phyloP scores from a whole-genome alignment of 2,888 invertebrate species.

The Epistrophe eligans region DNA sequence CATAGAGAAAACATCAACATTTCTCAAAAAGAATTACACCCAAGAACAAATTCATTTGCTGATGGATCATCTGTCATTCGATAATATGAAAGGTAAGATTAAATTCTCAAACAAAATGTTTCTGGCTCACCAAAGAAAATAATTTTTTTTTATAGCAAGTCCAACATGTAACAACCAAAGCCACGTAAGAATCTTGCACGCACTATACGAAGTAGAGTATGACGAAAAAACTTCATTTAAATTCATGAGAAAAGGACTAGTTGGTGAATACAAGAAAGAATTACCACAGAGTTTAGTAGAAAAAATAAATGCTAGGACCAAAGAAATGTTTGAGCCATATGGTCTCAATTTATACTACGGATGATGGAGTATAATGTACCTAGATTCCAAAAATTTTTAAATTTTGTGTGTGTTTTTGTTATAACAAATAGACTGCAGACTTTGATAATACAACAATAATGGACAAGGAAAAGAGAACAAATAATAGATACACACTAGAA shows the following conservation, averaged over 20 bases:
- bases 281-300: not conserved
- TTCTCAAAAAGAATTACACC: conserved; percentile 15
- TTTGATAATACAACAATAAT: no score
- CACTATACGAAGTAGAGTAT: not conserved
- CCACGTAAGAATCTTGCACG: not conserved
- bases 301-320: conserved; percentile 21
- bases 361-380: no score
- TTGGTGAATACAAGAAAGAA: conserved; percentile 35
- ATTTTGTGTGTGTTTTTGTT: no score
- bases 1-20: not conserved
- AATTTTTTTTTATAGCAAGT: not conserved
- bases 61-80: conserved; percentile 41
- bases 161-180: conserved; percentile 38
- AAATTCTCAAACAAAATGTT: no score
- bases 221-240: conserved; percentile 20
- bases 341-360: conserved; percentile 22
- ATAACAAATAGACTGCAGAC: no score
- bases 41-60: not conserved
- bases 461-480: no score
- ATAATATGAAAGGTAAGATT: conserved; percentile 35
- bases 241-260: conserved; percentile 45
- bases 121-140: no score
- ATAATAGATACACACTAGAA: no score
- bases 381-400: no score
- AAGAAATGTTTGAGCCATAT: conserved; percentile 17